phyloP scores from a whole-genome alignment of 2,888 invertebrate species.

The Zaprionus obscuricornis region DNA sequence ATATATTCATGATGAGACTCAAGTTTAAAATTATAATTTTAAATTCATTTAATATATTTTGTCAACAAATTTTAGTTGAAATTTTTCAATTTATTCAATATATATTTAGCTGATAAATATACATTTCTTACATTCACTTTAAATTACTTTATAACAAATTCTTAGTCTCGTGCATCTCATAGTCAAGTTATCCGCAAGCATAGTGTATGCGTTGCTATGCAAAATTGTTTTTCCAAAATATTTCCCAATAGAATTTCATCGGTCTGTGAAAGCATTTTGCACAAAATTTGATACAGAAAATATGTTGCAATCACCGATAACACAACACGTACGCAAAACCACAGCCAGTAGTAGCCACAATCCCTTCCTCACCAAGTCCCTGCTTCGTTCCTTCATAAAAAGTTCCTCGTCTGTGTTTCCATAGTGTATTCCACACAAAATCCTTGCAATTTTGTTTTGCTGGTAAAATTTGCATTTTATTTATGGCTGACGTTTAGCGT shows the following conservation, averaged over 20 bases:
- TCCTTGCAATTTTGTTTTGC: slow-evolving; percentile 63
- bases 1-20: no score
- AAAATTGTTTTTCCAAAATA: slow-evolving; percentile 43
- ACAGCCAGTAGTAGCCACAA: slow-evolving; percentile 29
- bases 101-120: no score
- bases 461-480: slow-evolving; percentile 63
- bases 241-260: slow-evolving; percentile 69
- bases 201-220: slow-evolving; percentile 10
- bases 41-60: no score
- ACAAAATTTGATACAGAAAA: slow-evolving; percentile 68
- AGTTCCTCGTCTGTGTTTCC: no score
- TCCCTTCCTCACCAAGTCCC: slow-evolving; percentile 5
- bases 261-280: slow-evolving; percentile 63
- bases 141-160: no score
- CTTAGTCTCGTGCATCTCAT: no score
- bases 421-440: slow-evolving; percentile 23
- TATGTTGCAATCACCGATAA: slow-evolving; percentile 61
- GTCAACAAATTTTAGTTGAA: no score
- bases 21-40: no score
- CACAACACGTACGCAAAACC: slow-evolving; percentile 63
- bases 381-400: background rate
- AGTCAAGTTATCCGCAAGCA: no score
- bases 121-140: no score
- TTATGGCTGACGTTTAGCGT: slow-evolving; percentile 71
- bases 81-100: no score